Evolutionary conservation across 1,140 invertebrate species (phyloP).

Genomic region (Drosophila asahinai): DNA sequence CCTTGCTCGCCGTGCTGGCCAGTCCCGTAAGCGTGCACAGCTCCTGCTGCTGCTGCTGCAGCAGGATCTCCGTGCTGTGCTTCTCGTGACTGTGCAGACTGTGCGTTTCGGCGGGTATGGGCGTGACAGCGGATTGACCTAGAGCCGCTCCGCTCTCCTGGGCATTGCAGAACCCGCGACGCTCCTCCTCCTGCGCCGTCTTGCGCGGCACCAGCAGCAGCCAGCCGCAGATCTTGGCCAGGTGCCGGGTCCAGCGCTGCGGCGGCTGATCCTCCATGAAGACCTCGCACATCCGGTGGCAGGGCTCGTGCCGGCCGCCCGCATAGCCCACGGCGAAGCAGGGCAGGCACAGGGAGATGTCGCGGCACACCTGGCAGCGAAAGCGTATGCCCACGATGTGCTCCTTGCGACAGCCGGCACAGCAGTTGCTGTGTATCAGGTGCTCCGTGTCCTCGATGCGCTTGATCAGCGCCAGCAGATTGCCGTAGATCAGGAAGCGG

Average conservation of each 20-base stretch:
- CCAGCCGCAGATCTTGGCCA: slow-evolving; percentile 66
- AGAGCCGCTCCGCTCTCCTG: slow-evolving; percentile 40
- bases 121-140: slow-evolving; percentile 25
- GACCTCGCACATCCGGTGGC: slow-evolving; percentile 81
- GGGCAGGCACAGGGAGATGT: slow-evolving; percentile 74
- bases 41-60: slow-evolving; percentile 51
- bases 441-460: slow-evolving; percentile 80
- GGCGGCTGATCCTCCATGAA: slow-evolving; percentile 73
- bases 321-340: slow-evolving; percentile 72
- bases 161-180: slow-evolving; percentile 75
- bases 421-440: slow-evolving; percentile 75
- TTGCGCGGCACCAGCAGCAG: slow-evolving; percentile 51
- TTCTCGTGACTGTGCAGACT: slow-evolving; percentile 30
- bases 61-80: slow-evolving; percentile 26
- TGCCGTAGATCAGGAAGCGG: slow-evolving; percentile 79
- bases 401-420: slow-evolving; percentile 66
- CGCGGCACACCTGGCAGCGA: slow-evolving; percentile 76
- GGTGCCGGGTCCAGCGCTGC: slow-evolving; percentile 62
- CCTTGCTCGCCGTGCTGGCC: slow-evolving; percentile 67
- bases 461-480: slow-evolving; percentile 74
- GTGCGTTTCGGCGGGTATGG: slow-evolving; percentile 64
- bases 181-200: slow-evolving; percentile 62
- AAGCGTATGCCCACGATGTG: slow-evolving; percentile 80
- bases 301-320: slow-evolving; percentile 59
- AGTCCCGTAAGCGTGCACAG: slow-evolving; percentile 68